Base-by-base conservation (phyloP, 2,113 vertebrate species). In the Actenoides hombroni region DNA sequence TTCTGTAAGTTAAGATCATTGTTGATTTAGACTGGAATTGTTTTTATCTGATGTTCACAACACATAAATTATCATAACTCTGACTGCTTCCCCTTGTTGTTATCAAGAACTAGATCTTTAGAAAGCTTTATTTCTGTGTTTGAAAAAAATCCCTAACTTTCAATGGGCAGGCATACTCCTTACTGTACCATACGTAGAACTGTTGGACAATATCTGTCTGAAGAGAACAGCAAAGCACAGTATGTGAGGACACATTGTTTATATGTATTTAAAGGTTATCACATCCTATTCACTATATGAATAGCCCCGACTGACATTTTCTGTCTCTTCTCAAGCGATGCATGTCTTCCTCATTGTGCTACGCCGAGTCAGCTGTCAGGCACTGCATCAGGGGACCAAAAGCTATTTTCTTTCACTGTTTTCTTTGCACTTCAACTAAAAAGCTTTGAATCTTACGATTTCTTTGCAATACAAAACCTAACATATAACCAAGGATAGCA, bases 201-300 rank as follows among this genome's bases (percentile, higher is more conserved):
- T 76, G 70, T 39, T 67, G 95, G 96, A 91, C 92, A 92, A 76
- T 67, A 67, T 69, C 80, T 93, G 94, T 94, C 74, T 82, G 85
- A 90, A 95, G 93, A 90, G 74, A 97, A 95, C 73, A 87, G 89
- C 88, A 67, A 73, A 93, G 96, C 92, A 67, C 95, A 94, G 95
- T 93, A 20, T 94, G 92, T 94, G 96, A 95, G 95, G 94, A 96
- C 92, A 97, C 93, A 95, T 96, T 97, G 96, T 96, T 96, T 97
- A 95, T 95, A 88, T 97, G 97, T 95, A 93, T 94, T 97, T 96
- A 97, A 94, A 96, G 95, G 88, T 96, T 97, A 96, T 97, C 96
- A 97, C 94, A 96, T 93, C 93, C 82, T 95, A 85, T 97, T 96
- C 73, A 94, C 83, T 88, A 76, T 95, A 95, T 91, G 94, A 95